These are phyloP conservation scores for Xylota segnis DNA, from an alignment of 2,888 invertebrate species.

Conservation along the genomic window DNA sequence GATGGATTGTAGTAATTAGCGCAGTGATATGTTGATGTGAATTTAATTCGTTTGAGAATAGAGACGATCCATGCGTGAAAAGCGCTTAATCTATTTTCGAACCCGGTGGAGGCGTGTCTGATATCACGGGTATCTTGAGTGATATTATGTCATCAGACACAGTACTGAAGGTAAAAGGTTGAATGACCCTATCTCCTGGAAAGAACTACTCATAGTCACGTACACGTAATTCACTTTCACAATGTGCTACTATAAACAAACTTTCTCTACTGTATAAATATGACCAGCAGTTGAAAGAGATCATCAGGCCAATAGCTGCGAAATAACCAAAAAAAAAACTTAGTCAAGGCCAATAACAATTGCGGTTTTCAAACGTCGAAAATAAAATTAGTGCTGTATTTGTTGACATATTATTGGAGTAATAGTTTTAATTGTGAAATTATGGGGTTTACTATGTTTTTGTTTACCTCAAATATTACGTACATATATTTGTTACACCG, in stretches of 20 bases:
- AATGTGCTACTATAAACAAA: neutral
- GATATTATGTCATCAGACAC: neutral
- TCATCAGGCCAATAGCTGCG: neutral
- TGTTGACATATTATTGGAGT: neutral
- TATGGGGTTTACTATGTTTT: no score
- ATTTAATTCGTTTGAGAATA: slow-evolving; percentile 26
- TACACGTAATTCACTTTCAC: neutral
- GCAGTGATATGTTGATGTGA: slow-evolving; percentile 19
- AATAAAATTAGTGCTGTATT: neutral
- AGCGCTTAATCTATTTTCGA: neutral
- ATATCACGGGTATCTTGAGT: neutral
- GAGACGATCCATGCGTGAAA: neutral
- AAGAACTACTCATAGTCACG: no score
- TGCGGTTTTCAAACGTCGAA: neutral
- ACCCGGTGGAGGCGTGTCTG: neutral
- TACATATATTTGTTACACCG: no score
- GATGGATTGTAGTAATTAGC: slow-evolving; percentile 24
- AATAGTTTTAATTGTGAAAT: no score
- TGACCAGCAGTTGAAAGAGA: neutral
- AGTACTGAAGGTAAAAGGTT: neutral
- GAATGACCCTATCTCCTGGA: neutral
- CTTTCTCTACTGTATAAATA: neutral
- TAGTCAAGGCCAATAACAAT: neutral
- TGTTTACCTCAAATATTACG: no score
- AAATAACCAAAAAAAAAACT: no score